Conservation (phyloP, 2,888 invertebrate genomes). For the Cryptocheilus praepositus region DNA sequence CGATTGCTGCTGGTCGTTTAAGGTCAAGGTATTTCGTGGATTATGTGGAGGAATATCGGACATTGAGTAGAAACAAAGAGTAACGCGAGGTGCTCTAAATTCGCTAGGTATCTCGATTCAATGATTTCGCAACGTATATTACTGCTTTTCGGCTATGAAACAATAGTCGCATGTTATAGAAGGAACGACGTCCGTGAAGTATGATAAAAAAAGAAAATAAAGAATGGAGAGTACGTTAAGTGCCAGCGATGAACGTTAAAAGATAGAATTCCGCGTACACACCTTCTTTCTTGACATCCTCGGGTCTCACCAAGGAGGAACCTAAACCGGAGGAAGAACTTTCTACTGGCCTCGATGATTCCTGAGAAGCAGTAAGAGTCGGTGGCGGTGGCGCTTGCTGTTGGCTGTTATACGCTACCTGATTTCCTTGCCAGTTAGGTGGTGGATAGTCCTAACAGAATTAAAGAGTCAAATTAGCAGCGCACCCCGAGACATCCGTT, state of each 20-base stretch:
- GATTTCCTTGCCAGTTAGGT: conserved; percentile 69
- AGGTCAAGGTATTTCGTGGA: conserved; percentile 35
- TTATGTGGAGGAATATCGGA: conserved; percentile 12
- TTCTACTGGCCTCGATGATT: conserved; percentile 62
- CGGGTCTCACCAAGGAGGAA: conserved; percentile 63
- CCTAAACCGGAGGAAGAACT: conserved; percentile 51
- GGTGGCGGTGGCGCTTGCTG: conserved; percentile 64
- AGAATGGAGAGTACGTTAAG: no score
- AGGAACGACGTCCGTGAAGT: no score
- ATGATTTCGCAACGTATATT: no score
- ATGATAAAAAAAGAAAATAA: no score
- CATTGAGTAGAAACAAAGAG: conserved; percentile 1
- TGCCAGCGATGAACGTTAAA: no score
- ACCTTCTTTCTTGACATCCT: conserved; percentile 74
- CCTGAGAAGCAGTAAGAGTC: conserved; percentile 57
- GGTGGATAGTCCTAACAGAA: conserved; percentile 71
- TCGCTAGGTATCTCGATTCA: no score
- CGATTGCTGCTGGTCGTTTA: conserved; percentile 79
- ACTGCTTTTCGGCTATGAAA: no score
- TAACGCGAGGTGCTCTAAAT: no score
- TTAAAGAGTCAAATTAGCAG: conserved; percentile 42
- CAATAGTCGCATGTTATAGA: no score
- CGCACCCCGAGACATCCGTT: conserved; percentile 36
- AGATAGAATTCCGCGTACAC: conserved; percentile 12
- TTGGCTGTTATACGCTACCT: conserved; percentile 70